Conservation (phyloP, 2,888 invertebrate genomes). For the Leptopilina myrica region DNA sequence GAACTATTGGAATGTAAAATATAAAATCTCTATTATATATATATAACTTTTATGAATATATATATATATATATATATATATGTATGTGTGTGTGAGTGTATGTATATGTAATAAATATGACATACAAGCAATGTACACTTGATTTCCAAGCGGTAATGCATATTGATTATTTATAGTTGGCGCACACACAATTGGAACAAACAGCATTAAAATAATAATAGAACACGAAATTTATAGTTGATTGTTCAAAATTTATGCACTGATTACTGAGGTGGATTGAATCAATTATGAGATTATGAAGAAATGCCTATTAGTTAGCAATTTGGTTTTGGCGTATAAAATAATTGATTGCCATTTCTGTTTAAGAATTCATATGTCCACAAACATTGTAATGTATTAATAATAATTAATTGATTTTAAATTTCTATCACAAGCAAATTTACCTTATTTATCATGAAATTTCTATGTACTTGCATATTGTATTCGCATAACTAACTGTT, state of each 20-base stretch:
- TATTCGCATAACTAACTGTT: too few relatives aligned
- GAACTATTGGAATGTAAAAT: too few relatives aligned
- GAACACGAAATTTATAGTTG: conserved; percentile 14
- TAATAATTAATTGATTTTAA: neutral
- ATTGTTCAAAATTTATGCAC: conserved; percentile 16
- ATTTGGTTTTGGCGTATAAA: neutral
- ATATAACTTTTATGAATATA: too few relatives aligned
- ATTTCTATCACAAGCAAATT: neutral
- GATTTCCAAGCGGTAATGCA: neutral
- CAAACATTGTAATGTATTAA: neutral
- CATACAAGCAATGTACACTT: too few relatives aligned
- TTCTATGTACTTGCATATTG: too few relatives aligned
- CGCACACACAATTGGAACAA: conserved; percentile 17
- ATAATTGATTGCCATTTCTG: conserved; percentile 9
- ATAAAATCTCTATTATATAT: too few relatives aligned
- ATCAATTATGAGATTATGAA: conserved; percentile 21
- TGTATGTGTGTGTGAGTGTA: too few relatives aligned
- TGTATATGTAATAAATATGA: too few relatives aligned
- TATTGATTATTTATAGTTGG: conserved; percentile 12
- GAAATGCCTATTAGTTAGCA: conserved; percentile 2
- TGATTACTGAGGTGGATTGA: conserved; percentile 21
- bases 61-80: too few relatives aligned
- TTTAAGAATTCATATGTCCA: neutral
- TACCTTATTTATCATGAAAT: neutral
- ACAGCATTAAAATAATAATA: conserved; percentile 25